Base-by-base conservation (phyloP, 2,113 vertebrate genomes). In the Chloebia gouldiae region DNA sequence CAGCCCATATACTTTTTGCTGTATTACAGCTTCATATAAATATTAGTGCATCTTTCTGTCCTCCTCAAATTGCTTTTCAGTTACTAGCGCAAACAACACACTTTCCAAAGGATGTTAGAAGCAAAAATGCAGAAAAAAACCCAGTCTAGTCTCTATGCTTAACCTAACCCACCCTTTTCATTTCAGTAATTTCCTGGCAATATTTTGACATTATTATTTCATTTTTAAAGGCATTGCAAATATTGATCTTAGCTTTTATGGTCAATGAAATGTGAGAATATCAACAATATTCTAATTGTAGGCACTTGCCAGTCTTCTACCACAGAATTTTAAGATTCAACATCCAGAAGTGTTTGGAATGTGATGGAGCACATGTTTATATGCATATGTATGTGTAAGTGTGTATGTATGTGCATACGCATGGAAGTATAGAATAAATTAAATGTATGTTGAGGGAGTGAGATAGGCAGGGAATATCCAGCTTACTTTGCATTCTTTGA, bases 171-270 rank as follows among this genome's bases (percentile, higher is more conserved):
- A 65, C 3, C 2, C 22, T 65, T 79, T 59, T 61, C 9, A 42
- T 63, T 86, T 69, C 35, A 72, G 16, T 44, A 81, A 56, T 20
- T 92, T 93, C 60, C 68, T 88, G 59, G 37, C 16, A 50, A 45
- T 80, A 83, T 90, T 92, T 93, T 83, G 31, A 81, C 91, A 51
- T 60, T 83, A 51, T 86, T 73, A 53, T 51, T 78, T 71, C 25
- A 57, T 84, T 88, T 90, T 86, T 77, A 83, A 94, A 44, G 50
- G 14, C 69, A 88, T 75, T 83, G 76, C 66, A 56, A 80, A n/a
- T 86, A 94, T 54, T 75, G 79, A 86, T 88, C 64, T 88, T 42
- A 71, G 82, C 20, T 69, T 33, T 77, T 75, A 88, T 75, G 71
- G 60, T 22, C 47, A 73, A 95, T 90, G 65, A 92, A 78, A 75